Base-by-base conservation (phyloP, 2,113 vertebrate genomes). In the Gymnogyps californianus region DNA sequence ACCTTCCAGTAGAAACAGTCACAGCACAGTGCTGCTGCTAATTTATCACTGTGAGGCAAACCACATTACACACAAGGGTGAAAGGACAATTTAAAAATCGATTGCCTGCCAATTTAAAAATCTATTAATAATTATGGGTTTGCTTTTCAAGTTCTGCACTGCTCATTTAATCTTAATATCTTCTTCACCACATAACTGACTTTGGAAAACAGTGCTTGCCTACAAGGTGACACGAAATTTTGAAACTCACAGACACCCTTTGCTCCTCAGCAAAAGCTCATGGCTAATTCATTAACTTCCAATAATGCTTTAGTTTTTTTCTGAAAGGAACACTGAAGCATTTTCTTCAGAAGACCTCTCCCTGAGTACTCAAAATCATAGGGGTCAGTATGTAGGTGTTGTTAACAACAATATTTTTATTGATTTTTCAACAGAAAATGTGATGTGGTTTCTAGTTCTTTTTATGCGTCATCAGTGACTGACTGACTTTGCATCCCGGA, bases 71-170 rank as follows among this genome's bases (percentile, higher is more conserved):
- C 54, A 78, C 62, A 96, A 85, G 76, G 72, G 74, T 95, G 93
- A 95, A 97, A 96, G 77, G 84, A 95, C 90, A 96, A 89, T 83
- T 96, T 91, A 67, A 96, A 96, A 92, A 93, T 95, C 47, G 26
- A 94, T 91, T 84, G 84, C 82, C 54, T 90, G 90, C 36, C 91
- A 87, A 95, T 97, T 96, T 81, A 89, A 92, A 95, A 94, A 92
- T 66, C 85, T 93, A 91, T 97, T 96, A 57, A 92, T 95, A 90
- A 95, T 89, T 70, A 88, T 10, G 40, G 46, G 51, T 90, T 95
- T 93, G 78, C 83, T 91, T 96, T 89, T 93, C 62, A 67, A 91
- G 55, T 64, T 93, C 71, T 93, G 79, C 49, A 34, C 54, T 83
- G 58, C 54, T 88, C 67, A 80, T 94, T 94, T 96, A 86, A 80